A percentile compares a stretch with the other conserved stretches of the same genome.
Conservation (phyloP, 2,113 vertebrate genomes). For the Peucedramus taeniatus region DNA sequence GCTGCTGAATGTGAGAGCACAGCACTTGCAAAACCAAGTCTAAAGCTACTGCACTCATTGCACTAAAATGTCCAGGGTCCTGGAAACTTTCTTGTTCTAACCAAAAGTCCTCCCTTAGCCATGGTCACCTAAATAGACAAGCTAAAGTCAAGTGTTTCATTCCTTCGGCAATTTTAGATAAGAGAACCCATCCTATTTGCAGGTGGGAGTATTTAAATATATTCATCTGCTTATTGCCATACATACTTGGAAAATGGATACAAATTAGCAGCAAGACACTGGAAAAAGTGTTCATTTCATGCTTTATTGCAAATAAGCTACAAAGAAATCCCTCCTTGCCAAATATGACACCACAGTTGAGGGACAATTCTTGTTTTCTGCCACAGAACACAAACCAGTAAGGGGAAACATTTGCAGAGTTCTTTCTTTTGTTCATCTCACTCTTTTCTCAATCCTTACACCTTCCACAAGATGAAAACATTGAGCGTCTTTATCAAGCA, state of each 20-base stretch:
- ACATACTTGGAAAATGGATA: not conserved
- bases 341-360: not conserved
- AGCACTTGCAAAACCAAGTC: not conserved
- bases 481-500: fast-evolving
- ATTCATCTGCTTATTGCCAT: not conserved
- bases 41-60: not conserved
- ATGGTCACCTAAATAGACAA: not conserved
- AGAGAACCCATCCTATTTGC: not conserved
- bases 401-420: not conserved
- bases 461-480: not conserved
- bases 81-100: not conserved
- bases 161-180: not conserved
- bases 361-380: not conserved
- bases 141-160: not conserved
- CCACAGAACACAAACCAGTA: not conserved
- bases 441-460: not conserved
- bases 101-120: not conserved
- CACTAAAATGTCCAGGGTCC: not conserved
- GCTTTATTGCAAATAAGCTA: not conserved
- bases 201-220: not conserved
- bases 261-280: not conserved
- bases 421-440: not conserved
- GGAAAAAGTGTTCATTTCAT: not conserved
- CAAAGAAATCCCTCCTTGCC: not conserved
- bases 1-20: not conserved